Evolutionary conservation across 2,113 vertebrate species (phyloP).

Genomic region (Vulpes vulpes): DNA sequence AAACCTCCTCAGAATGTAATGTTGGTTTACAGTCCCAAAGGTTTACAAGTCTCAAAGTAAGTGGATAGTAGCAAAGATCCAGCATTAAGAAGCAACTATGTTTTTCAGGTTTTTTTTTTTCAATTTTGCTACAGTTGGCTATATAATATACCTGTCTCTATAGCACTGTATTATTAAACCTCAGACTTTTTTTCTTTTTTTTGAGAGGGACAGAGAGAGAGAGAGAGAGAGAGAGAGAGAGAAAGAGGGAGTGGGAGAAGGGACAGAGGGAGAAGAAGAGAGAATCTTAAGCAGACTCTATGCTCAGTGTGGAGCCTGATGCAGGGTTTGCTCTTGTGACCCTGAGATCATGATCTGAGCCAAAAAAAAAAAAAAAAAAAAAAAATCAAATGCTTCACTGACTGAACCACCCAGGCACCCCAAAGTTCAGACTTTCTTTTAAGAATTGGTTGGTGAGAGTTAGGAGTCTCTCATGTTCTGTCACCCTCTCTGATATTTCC

Average conservation of each 20-base stretch:
- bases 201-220: not conserved
- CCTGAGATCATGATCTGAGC: not conserved
- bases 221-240: not conserved
- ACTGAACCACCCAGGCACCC: not conserved
- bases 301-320: not conserved
- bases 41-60: not conserved
- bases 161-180: constrained; percentile 35
- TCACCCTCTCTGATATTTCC: too few species aligned
- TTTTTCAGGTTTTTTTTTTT: not conserved
- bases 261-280: not conserved
- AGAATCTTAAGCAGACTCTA: not conserved
- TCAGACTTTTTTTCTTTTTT: not conserved
- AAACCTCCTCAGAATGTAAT: not conserved
- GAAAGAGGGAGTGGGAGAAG: not conserved
- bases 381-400: not conserved
- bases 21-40: not conserved
- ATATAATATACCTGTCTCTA: not conserved
- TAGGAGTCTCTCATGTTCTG: too few species aligned
- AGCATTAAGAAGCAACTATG: not conserved
- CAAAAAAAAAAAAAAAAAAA: not conserved
- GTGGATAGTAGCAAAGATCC: not conserved
- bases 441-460: constrained; percentile 28
- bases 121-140: not conserved
- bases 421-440: constrained; percentile 53
- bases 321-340: not conserved